Evolutionary conservation across 2,113 vertebrate genomes (phyloP).

Genomic region (Spea multiplicata): DNA sequence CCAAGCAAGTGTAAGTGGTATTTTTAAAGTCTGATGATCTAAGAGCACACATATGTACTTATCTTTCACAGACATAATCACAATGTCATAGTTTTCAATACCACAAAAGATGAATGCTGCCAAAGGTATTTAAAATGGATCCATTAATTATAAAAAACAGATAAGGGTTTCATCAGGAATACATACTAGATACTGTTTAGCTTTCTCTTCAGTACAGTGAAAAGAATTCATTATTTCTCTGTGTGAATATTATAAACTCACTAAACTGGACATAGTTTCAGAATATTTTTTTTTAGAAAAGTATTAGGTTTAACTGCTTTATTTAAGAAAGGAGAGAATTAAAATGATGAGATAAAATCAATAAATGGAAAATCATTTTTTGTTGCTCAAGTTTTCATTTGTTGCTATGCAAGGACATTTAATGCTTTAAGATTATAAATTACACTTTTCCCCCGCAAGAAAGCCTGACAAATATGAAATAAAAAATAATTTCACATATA

Average conservation of each 20-base stretch:
- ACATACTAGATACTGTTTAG: constrained; percentile 76
- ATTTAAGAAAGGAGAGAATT: too few relatives aligned
- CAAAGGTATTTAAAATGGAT: constrained; percentile 70
- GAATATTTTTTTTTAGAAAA: too few relatives aligned
- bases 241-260: background rate
- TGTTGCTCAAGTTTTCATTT: too few relatives aligned
- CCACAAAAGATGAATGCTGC: constrained; percentile 72
- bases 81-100: constrained; percentile 76
- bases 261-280: too few relatives aligned
- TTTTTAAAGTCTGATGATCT: constrained; percentile 74
- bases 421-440: too few relatives aligned
- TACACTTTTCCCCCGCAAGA: too few relatives aligned
- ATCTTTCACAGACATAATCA: constrained; percentile 77
- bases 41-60: constrained; percentile 73
- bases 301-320: too few relatives aligned
- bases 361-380: too few relatives aligned
- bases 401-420: too few relatives aligned
- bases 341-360: too few relatives aligned
- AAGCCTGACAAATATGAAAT: too few relatives aligned
- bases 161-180: constrained; percentile 81
- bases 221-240: constrained; percentile 50
- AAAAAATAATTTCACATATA: too few relatives aligned
- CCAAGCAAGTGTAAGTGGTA: constrained; percentile 54
- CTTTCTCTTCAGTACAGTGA: constrained; percentile 63
- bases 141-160: constrained; percentile 75